Evolutionary conservation across 2,888 invertebrate species (phyloP), one percentile per base, ranked within the genome.

Genomic region (Drosophila koepferae): DNA sequence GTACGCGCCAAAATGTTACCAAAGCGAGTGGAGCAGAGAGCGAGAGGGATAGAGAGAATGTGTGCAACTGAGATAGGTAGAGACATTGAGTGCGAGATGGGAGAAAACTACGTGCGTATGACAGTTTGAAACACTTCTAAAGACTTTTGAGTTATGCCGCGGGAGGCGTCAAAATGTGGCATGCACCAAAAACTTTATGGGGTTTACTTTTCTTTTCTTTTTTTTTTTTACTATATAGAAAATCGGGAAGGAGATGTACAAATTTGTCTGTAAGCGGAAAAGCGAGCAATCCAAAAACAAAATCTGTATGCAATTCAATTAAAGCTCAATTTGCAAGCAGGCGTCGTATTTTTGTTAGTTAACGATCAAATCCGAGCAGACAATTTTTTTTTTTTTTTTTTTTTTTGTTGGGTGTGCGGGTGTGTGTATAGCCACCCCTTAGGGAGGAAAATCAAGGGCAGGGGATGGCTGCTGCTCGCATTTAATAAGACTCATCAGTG

Each of bases 401-500:
- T 20, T 20, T 20, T 20, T 20, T 20, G 1, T 36, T 9, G 31
- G 18, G 31, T 16, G 38, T 48, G 63, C 28, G 14, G n/a, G 28
- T 2, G 23, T 34, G 46, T 5, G 44, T 20, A 23, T 20, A 31
- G 34, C n/a, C 20, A n/a, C 16, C 41, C 23, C 51, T 18, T 23
- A 23, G 53, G 62, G 41, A 53, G 64, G 23, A 20, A n/a, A 14
- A 3, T 12, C 36, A 16, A 5, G 60, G n/a, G 23, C 31, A 5
- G 44, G 48, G 40, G 16, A 7, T 28, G 34, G 51, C 55, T 55
- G 58, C 44, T 58, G 28, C 71, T 62, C 72, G 62, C 80, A 86
- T 86, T 89, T 87, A 87, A 87, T 87, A 87, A 87, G 89, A 86
- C 82, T 87, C 87, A 89, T 90, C 86, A 89, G 82, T 80, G 84